Evolutionary conservation across 1,140 invertebrate genomes (phyloP).

Genomic region (Diorhabda elongata): DNA sequence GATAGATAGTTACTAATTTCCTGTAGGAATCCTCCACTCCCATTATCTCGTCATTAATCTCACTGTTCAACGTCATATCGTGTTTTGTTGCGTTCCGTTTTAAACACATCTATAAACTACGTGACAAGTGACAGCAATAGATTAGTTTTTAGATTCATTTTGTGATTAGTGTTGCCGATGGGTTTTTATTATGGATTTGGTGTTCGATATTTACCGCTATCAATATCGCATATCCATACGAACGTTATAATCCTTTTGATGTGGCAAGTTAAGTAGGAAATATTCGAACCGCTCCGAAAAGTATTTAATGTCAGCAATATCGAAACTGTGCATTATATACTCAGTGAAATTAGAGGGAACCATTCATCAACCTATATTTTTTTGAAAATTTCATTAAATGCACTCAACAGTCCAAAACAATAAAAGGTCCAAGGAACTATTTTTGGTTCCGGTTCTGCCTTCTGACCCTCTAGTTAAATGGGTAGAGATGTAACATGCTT

Average conservation of each 20-base stretch:
- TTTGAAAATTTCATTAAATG: too few relatives aligned
- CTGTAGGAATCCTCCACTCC: constrained; percentile 32
- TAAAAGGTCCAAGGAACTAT: too few relatives aligned
- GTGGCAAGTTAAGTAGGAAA: background rate
- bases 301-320: too few relatives aligned
- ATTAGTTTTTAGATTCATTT: constrained; percentile 39
- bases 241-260: constrained; percentile 3
- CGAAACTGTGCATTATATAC: too few relatives aligned
- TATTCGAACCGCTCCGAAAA: background rate
- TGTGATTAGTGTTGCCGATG: constrained; percentile 28
- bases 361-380: too few relatives aligned
- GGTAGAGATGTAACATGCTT: too few relatives aligned
- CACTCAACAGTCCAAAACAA: too few relatives aligned
- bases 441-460: too few relatives aligned
- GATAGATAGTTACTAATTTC: constrained; percentile 34
- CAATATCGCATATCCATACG: background rate
- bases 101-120: constrained; percentile 36
- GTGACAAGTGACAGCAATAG: constrained; percentile 39
- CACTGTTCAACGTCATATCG: constrained; percentile 35
- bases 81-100: constrained; percentile 35
- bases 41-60: constrained; percentile 41
- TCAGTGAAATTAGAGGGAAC: too few relatives aligned
- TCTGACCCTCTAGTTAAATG: too few relatives aligned
- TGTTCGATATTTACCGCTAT: background rate
- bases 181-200: background rate